A percentile compares a stretch with the other conserved stretches of the same genome.
phyloP scores from a whole-genome alignment of 1,140 invertebrate species.

The Chrysomallon squamiferum region DNA sequence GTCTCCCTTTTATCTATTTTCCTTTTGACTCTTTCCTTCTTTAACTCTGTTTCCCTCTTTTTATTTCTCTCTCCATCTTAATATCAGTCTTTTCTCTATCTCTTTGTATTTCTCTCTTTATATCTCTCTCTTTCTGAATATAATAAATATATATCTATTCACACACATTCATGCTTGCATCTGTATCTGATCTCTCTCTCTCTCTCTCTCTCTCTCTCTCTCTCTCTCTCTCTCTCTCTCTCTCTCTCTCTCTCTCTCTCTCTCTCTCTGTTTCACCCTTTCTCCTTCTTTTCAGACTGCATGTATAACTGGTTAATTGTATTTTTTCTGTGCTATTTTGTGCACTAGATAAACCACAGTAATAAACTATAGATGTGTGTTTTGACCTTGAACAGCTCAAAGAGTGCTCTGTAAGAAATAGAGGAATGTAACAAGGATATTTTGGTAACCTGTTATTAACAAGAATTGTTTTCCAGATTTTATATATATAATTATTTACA shows the following conservation, averaged over 20 bases:
- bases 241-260: not conserved
- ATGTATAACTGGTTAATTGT: not conserved
- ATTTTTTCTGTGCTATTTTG: not conserved
- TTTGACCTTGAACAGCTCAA: not conserved
- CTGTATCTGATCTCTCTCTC: slow-evolving; percentile 4
- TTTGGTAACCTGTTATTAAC: not conserved
- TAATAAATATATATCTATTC: too few relatives aligned
- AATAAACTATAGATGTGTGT: too few relatives aligned
- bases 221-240: not conserved
- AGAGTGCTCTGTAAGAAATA: not conserved
- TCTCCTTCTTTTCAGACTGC: not conserved
- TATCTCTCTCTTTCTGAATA: not conserved
- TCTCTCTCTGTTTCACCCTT: not conserved
- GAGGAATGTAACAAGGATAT: not conserved
- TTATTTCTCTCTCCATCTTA: not conserved
- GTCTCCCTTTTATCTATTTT: not conserved
- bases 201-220: not conserved
- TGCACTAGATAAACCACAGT: not conserved
- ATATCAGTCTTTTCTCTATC: not conserved
- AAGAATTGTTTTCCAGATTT: not conserved
- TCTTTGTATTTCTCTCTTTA: not conserved
- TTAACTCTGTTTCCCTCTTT: not conserved
- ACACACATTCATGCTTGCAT: not conserved
- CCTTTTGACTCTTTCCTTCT: not conserved
- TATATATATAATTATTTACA: not conserved